Base-by-base conservation (phyloP, 2,113 vertebrate species). In the Tetraodon nigroviridis region DNA sequence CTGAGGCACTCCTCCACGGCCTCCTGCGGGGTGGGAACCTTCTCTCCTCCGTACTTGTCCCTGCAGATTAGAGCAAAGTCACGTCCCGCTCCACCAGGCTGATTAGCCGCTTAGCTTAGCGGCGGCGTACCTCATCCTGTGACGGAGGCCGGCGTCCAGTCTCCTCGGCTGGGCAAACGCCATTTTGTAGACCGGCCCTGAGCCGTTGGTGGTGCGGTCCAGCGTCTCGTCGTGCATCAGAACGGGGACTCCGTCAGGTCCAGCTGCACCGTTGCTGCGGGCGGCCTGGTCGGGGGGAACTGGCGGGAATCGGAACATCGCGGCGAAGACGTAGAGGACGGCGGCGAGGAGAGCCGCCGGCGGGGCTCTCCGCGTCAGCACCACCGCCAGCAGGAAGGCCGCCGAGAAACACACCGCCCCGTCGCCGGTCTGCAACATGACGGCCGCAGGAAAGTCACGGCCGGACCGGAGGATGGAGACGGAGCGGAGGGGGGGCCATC, bases 211-310 rank as follows among this genome's bases (percentile, higher is more conserved):
- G 19, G 96, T 98, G 64, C 96, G 92, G 8, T 98, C 94, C 0
- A 98, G 91, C 0, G 94, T 95, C n/a, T 90, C 90, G 24, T 98
- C 96, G 0, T 96, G 95, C 95, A 98, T 98, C 51, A 98, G 81
- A 40, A 98, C 82, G 11, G 96, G 89, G 54, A 96, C 77, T 14
- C 94, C 93, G 0, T 98, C 95, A 98, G 45, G 76, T 98, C 96
- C 86, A 98, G 47, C 79, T 97, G 93, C 67, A 98, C 95, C 2
- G 86, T 86, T 13, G 95, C 96, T 91, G 55, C 90, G 89, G 53
- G 80, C 75, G 8, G 89, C 92, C 66, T 90, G 86, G 72, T 87
- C 79, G 14, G 72, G 53, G 0, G 90, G 81, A 27, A 92, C 82
- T 29, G 90, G 92, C 55, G 92, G 89, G 58, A 93, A 93, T 15